Base-by-base conservation (phyloP, 1,140 invertebrate genomes). In the Danaus melanippus region DNA sequence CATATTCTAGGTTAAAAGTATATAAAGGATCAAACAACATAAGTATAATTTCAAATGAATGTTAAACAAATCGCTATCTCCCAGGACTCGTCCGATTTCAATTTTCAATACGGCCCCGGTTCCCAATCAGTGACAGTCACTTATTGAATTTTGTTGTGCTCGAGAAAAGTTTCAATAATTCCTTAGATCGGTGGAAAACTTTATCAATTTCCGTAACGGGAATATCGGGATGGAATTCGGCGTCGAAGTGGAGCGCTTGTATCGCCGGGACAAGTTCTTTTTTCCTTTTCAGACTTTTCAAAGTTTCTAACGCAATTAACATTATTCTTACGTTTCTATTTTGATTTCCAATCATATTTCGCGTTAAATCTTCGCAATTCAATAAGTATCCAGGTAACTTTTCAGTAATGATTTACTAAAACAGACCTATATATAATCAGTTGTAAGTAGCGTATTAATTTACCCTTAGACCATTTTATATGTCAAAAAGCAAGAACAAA, bases 61-160 rank as follows among this genome's bases (percentile, higher is more conserved):
- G 12, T 10, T 12, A 43, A 39, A 21, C 21, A 46, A 49, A 52
- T 12, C 64, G 69, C 61, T 61, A 21, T 21, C 45, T 32, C 62
- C 50, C 46, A n/a, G 52, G 1, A 43, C 50, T 60, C 54, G 39
- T 1, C 10, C 53, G 57, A 43, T n/a, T n/a, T 11, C 61, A 64
- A 64, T 48, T 62, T 61, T 59, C 62, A 69, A 62, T 63, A 62
- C 67, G 45, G 60, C 64, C 66, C 63, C 62, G 57, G 60, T 69
- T 69, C 68, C 76, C 74, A 84, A 84, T 84, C 78, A 84, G 74
- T 74, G 76, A 76, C 76, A 76, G 78, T 81, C 76, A 84, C 79
- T 82, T 82, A 84, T 82, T 82, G 77, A 84, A 81, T 84, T 79
- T 81, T 81, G 81, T 82, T 82, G 79, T 84, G 76, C 69, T 75